phyloP scores from a whole-genome alignment of 2,888 invertebrate genomes.

The Cremastinae sp. region DNA sequence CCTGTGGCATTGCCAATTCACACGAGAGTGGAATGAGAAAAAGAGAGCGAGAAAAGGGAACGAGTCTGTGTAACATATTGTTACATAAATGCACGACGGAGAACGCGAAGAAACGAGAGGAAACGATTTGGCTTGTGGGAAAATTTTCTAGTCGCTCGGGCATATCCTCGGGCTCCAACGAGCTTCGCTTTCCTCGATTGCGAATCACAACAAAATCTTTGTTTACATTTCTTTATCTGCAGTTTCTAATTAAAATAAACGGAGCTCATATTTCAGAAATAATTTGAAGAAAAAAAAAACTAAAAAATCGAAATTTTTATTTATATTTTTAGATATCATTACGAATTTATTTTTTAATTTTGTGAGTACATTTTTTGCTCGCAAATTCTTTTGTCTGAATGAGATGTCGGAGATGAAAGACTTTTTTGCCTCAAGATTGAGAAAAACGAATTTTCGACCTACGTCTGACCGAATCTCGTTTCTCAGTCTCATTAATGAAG shows the following conservation, averaged over 20 bases:
- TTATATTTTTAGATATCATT: no score
- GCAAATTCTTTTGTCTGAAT: no score
- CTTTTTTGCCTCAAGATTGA: no score
- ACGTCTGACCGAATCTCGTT: constrained; percentile 47
- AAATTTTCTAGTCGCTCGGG: neutral
- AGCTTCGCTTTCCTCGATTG: neutral
- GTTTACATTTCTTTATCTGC: no score
- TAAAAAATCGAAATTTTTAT: no score
- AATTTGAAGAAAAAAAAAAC: no score
- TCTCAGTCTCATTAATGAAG: constrained; percentile 65
- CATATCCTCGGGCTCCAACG: neutral
- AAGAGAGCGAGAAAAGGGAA: constrained; percentile 24
- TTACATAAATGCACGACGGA: constrained; percentile 15
- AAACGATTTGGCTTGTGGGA: constrained; percentile 13
- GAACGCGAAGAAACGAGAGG: constrained; percentile 7
- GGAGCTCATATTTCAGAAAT: no score
- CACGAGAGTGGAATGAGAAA: constrained; percentile 44
- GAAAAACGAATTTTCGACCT: no score
- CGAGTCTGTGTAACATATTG: constrained; percentile 17
- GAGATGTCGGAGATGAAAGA: no score
- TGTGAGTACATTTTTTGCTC: no score
- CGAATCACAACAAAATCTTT: neutral
- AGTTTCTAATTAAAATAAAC: no score
- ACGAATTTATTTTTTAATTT: no score
- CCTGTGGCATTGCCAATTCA: constrained; percentile 51